Conservation (phyloP, 2,797 vertebrate genomes). For the Crenuchus spilurus region DNA sequence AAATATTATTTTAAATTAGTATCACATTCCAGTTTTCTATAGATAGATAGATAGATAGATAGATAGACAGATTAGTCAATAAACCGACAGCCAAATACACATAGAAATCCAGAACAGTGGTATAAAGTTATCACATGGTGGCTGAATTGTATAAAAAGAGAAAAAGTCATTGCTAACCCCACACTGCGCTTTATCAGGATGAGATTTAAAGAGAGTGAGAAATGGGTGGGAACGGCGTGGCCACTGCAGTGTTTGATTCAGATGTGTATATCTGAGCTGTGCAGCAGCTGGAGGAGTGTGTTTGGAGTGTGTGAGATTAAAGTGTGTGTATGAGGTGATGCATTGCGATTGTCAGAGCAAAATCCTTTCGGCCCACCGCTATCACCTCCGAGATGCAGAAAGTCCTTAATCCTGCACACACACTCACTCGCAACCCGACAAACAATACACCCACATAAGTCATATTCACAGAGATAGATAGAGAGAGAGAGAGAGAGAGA, state of each 20-base stretch:
- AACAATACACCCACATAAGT: constrained; percentile 51
- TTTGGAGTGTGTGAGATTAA: constrained; percentile 82
- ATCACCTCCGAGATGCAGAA: constrained; percentile 56
- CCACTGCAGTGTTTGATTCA: constrained; percentile 16
- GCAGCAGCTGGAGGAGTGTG: constrained; percentile 81
- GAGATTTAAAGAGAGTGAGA: constrained; percentile 37
- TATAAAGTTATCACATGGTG: not conserved
- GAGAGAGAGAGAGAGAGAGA: constrained; percentile 31
- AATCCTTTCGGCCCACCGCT: constrained; percentile 50
- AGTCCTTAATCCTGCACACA: constrained; percentile 52
- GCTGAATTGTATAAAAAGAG: not conserved
- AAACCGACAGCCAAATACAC: not conserved
- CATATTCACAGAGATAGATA: constrained; percentile 36
- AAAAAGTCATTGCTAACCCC: constrained; percentile 12
- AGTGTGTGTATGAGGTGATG: constrained; percentile 84
- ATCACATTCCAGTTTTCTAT: no score
- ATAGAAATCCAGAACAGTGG: no score
- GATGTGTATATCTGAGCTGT: constrained; percentile 75
- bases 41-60: constrained; percentile 1
- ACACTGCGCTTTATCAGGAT: constrained; percentile 36
- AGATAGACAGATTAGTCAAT: not conserved
- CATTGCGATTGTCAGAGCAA: constrained; percentile 81
- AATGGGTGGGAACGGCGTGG: constrained; percentile 24
- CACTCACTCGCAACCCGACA: constrained; percentile 48
- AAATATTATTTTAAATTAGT: no score